phyloP scores from a whole-genome alignment of 2,888 invertebrate species.

The Teleiodes luculella region DNA sequence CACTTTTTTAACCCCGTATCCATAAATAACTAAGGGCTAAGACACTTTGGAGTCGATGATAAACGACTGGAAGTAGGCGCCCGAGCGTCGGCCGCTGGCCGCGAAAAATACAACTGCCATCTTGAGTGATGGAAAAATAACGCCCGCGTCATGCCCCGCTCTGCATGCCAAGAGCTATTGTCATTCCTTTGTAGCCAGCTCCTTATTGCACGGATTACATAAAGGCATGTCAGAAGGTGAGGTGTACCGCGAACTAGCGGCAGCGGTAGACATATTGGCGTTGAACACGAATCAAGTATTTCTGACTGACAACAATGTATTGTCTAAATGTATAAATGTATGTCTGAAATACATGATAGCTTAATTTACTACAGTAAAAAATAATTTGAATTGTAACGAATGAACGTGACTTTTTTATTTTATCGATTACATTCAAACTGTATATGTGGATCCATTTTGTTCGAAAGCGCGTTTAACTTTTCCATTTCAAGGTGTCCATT shows the following conservation, averaged over 20 bases:
- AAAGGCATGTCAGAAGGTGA: slow-evolving; percentile 44
- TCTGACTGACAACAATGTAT: slow-evolving; percentile 19
- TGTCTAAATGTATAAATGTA: no score
- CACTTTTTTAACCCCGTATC: slow-evolving; percentile 44
- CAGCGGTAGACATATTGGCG: slow-evolving; percentile 6
- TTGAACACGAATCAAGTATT: slow-evolving; percentile 17
- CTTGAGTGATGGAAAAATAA: slow-evolving; percentile 76
- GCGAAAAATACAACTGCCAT: slow-evolving; percentile 77
- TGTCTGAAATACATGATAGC: neutral
- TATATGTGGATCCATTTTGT: slow-evolving; percentile 28
- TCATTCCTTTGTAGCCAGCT: slow-evolving; percentile 56
- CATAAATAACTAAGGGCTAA: slow-evolving; percentile 62
- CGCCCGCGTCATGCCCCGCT: slow-evolving; percentile 64
- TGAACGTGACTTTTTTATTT: neutral
- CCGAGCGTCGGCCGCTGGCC: slow-evolving; percentile 67
- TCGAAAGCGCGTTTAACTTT: slow-evolving; percentile 25
- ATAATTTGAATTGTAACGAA: neutral
- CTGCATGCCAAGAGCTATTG: slow-evolving; percentile 68
- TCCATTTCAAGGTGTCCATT: slow-evolving; percentile 34
- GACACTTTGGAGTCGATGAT: slow-evolving; percentile 64
- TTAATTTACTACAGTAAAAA: neutral
- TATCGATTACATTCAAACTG: slow-evolving; percentile 9
- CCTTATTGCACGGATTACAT: slow-evolving; percentile 60
- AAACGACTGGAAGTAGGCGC: slow-evolving; percentile 67
- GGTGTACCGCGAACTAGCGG: neutral